phyloP scores from a whole-genome alignment of 2,888 invertebrate genomes.

The Pachymerium ferrugineum region DNA sequence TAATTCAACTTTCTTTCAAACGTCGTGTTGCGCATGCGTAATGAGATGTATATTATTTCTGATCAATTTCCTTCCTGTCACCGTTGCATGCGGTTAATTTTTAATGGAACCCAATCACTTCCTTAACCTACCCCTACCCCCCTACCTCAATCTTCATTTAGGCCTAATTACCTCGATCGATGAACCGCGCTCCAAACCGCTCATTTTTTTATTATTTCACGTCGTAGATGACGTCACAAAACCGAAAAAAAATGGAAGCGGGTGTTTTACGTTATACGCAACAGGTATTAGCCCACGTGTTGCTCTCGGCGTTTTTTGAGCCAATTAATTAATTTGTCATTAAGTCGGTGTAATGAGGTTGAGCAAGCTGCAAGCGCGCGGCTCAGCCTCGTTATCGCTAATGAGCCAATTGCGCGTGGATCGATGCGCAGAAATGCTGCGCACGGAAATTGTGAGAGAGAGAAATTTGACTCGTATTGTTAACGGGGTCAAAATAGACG shows the following conservation, averaged over 20 bases:
- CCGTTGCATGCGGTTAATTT: slow-evolving; percentile 22
- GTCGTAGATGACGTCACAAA: neutral
- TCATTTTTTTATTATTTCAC: neutral
- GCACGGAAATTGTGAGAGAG: too few relatives aligned
- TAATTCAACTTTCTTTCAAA: neutral
- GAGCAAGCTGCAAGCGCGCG: neutral
- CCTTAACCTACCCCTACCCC: slow-evolving; percentile 1
- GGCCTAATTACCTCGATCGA: slow-evolving; percentile 19
- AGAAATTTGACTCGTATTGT: too few relatives aligned
- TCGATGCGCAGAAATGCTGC: too few relatives aligned
- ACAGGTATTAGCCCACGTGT: neutral
- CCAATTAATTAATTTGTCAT: slow-evolving; percentile 24
- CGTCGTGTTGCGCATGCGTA: neutral
- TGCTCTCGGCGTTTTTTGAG: slow-evolving; percentile 6
- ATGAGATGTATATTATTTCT: neutral
- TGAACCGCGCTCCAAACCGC: slow-evolving; percentile 14
- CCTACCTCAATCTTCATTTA: slow-evolving; percentile 27
- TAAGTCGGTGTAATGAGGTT: slow-evolving; percentile 5
- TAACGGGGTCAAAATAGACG: too few relatives aligned
- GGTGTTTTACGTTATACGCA: too few relatives aligned
- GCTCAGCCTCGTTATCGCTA: slow-evolving; percentile 16
- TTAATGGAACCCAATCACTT: slow-evolving; percentile 27
- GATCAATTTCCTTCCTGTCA: slow-evolving; percentile 27
- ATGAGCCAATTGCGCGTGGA: neutral
- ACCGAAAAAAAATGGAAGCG: too few relatives aligned